phyloP scores from a whole-genome alignment of 2,113 vertebrate species.

The Rhineura floridana region DNA sequence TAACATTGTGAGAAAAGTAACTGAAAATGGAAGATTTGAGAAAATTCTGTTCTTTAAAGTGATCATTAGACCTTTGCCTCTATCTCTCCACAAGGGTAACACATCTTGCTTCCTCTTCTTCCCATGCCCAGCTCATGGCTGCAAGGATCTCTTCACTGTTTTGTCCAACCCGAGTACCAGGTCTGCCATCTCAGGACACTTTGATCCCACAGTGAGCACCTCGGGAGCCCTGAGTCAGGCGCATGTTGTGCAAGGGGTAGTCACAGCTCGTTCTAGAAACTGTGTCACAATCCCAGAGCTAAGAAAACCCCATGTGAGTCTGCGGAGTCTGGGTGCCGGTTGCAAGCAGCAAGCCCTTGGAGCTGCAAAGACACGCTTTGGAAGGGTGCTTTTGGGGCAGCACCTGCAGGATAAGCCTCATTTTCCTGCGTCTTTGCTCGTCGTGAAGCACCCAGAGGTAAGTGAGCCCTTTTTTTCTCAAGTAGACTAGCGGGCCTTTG shows the following conservation, averaged over 20 bases:
- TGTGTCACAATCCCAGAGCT: background rate
- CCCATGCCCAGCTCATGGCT: background rate
- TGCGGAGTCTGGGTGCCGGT: background rate
- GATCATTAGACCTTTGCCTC: background rate
- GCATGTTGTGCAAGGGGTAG: background rate
- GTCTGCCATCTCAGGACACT: background rate
- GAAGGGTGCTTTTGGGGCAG: background rate
- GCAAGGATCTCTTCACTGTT: background rate
- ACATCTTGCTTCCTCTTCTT: background rate
- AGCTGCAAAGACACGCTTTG: background rate
- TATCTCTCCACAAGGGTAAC: background rate
- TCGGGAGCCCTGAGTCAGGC: conserved; percentile 19
- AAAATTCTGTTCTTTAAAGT: background rate
- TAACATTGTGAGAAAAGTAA: background rate
- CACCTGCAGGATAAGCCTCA: background rate
- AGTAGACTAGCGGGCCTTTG: background rate
- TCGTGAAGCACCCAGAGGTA: background rate
- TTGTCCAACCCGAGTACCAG: background rate
- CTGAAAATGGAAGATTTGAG: background rate
- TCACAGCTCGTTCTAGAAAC: background rate
- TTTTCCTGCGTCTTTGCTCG: background rate
- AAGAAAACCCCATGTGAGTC: background rate
- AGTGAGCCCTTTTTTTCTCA: background rate
- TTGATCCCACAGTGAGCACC: background rate
- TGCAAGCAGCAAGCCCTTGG: background rate